Conservation (phyloP, 2,888 invertebrate genomes). For the Caenorhabditis becei region DNA sequence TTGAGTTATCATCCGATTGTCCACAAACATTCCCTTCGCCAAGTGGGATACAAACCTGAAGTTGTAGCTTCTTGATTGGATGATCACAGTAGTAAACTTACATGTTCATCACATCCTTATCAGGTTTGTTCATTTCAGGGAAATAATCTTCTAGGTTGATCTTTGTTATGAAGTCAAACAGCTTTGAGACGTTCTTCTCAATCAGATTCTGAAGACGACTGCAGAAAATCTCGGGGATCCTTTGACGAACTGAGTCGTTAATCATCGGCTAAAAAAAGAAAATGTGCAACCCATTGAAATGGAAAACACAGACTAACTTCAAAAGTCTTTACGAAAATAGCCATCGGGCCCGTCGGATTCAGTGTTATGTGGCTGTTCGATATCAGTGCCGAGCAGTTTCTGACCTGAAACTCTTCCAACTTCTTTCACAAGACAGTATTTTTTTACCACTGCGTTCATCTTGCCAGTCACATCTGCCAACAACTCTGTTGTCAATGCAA, state of each 20-base stretch:
- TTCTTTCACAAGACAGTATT: neutral
- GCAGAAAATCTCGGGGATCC: slow-evolving; percentile 79
- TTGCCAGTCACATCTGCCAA: slow-evolving; percentile 70
- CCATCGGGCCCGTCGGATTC: slow-evolving; percentile 77
- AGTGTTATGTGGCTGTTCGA: slow-evolving; percentile 75
- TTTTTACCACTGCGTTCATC: slow-evolving; percentile 71
- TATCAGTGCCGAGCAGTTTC: slow-evolving; percentile 78
- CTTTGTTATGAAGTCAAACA: slow-evolving; percentile 73
- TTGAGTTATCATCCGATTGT: slow-evolving; percentile 76
- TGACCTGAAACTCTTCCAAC: too few species aligned
- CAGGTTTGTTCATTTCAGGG: slow-evolving; percentile 40
- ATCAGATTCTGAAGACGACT: slow-evolving; percentile 75
- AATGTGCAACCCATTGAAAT: neutral
- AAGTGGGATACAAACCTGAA: slow-evolving; percentile 77
- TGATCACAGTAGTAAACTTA: neutral
- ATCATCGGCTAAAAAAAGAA: slow-evolving; percentile 70
- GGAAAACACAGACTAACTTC: slow-evolving; percentile 64
- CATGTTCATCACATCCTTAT: slow-evolving; percentile 50
- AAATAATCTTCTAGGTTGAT: slow-evolving; percentile 76
- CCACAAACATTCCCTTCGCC: slow-evolving; percentile 76
- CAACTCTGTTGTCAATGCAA: slow-evolving; percentile 75
- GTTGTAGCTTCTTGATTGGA: neutral
- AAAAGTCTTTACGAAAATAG: slow-evolving; percentile 77
- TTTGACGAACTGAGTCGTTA: slow-evolving; percentile 76
- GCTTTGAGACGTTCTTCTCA: slow-evolving; percentile 76